phyloP scores from a whole-genome alignment of 2,113 vertebrate genomes.

The Jacana jacana region DNA sequence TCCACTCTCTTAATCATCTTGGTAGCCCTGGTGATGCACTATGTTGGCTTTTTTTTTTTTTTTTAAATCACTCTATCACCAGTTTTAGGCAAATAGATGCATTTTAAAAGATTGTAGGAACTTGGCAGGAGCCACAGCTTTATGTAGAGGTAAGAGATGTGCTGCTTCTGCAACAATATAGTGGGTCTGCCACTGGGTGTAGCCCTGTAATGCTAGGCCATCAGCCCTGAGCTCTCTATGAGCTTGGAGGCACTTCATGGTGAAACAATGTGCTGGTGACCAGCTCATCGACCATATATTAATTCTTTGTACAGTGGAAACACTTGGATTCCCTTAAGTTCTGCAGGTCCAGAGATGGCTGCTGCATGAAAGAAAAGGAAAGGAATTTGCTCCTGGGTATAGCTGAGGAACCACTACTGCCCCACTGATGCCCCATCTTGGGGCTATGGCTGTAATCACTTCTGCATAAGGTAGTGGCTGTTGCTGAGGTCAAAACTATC shows the following conservation, averaged over 20 bases:
- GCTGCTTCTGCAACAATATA: not conserved
- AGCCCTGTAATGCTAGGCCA: not conserved
- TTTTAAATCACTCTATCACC: not conserved
- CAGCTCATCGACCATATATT: fast-evolving
- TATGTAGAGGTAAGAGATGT: not conserved
- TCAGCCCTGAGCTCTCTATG: not conserved
- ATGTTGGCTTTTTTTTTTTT: not conserved
- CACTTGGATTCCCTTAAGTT: not conserved
- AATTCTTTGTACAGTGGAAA: not conserved
- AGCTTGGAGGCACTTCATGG: fast-evolving
- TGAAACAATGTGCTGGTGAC: not conserved
- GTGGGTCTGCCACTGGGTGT: not conserved
- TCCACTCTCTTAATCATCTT: too few species aligned
- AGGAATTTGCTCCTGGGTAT: not conserved
- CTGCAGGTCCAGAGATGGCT: not conserved
- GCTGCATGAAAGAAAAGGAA: not conserved
- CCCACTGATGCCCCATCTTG: fast-evolving
- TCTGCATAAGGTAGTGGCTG: not conserved
- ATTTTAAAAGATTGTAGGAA: not conserved
- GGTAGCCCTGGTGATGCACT: not conserved
- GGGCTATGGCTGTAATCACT: fast-evolving
- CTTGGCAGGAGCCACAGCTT: not conserved
- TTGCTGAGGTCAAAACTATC: not conserved
- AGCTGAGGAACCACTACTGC: fast-evolving
- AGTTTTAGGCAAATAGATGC: not conserved